Evolutionary conservation across 2,113 vertebrate genomes (phyloP), one percentile per base, ranked within the genome.

Genomic region (Struthio camelus): DNA sequence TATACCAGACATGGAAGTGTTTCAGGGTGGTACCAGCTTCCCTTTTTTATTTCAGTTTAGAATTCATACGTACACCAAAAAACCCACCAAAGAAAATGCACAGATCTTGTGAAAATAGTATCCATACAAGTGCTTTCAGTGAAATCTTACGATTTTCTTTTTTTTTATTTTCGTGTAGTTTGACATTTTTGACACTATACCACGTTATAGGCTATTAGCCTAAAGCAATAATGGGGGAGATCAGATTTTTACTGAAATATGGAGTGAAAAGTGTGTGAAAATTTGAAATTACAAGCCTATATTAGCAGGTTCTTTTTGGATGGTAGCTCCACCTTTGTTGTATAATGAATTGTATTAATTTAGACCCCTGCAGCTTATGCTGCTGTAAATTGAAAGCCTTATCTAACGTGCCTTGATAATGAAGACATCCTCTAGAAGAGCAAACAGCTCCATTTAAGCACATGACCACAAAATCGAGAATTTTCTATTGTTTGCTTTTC

Each of bases 231-330:
- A 93, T 85, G 59, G 80, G 23, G 6, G 10, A 92, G 94, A 95
- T 95, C 71, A 85, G 51, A 89, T 77, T 96, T 92, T 84, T 89
- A 61, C 73, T 53, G 65, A 90, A 93, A 96, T 46, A 88, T 6
- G 42, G 25, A 90, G n/a, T 32, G 34, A 95, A 94, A 96, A 96
- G 85, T 17, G 17, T 5, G 6, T 87, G 87, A 70, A 91, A 87
- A 92, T 75, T 44, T 72, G 32, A 81, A 93, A 95, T 95, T 92
- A 69, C 66, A 93, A 89, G 67, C 42, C 71, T 67, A 8, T 32
- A 67, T 80, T 66, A 89, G 24, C 38, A 72, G 28, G 51, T 46
- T 75, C 72, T 65, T 93, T 89, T 87, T 34, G 58, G 48, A 90
- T 25, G 20, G 19, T 51, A 72, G 42, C 38, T 89, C 73, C 61